Base-by-base conservation (phyloP, 2,113 vertebrate genomes). In the Notothenia rossii region DNA sequence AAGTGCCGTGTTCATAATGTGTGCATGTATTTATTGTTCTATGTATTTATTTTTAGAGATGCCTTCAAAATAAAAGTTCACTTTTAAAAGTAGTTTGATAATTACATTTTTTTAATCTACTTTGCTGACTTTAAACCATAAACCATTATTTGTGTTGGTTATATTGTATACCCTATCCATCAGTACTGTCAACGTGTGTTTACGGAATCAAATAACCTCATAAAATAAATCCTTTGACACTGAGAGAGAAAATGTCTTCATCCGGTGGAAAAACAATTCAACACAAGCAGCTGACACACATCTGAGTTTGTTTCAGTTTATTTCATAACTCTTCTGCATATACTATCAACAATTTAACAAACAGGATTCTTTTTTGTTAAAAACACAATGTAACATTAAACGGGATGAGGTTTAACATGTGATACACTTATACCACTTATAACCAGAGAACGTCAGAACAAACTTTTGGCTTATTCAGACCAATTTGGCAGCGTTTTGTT, bases 301-400 rank as follows among this genome's bases (percentile, higher is more conserved):
- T 48, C 3, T 46, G 18, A 75, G 61, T 84, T 73, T 66, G 69
- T 75, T 83, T 83, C 60, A 77, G 63, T 91, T 91, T 89, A 90
- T 89, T 92, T 91, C 58, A 82, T 84, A 85, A 86, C 36, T 90
- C 87, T 82, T 91, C 82, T 91, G 88, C 87, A 92, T 83, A 92
- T 92, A 86, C 88, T 82, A 84, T 86, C 25, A 93, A 93, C 86
- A 93, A 25, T 87, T 89, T 75, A 91, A 94, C 93, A 93, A 92
- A 90, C 83, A 89, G 86, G 84, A 84, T 80, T 84, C 45, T 62
- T 72, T 76, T 79, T 61, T 71, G 46, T 88, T 91, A 85, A 90
- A 93, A 95, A 92, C 91, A 93, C 91, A 79, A 83, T 78, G 81
- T 91, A 83, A 93, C 93, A 93, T 90, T 89, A 84, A 40, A 94